Base-by-base conservation (phyloP, 2,113 vertebrate genomes). In the Penelope pileata region DNA sequence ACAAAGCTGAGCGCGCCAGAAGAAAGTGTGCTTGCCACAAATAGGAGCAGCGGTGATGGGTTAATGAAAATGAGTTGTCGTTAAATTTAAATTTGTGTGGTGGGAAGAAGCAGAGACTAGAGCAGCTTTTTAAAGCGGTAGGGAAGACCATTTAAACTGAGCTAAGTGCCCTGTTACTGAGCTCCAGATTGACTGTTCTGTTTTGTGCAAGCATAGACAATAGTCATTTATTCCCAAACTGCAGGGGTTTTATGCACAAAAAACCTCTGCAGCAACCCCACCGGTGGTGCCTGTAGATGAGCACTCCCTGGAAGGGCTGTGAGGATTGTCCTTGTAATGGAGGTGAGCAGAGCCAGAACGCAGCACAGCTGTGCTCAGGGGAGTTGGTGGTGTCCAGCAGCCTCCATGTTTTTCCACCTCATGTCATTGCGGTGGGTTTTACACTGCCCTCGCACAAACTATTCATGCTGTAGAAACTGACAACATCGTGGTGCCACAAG, bases 321-420 rank as follows among this genome's bases (percentile, higher is more conserved):
- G 1, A 5, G 66, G 48, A 22, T 32, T 6, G 1, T 29, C 56
- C 48, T 42, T 81, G 42, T 40, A 45, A 36, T 54, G 59, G 66
- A 83, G 74, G 69, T 0, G 7, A 84, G 54, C 18, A 48, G 38
- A 26, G 50, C 45, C 1, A 8, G 18, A 88, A 10, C 5, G 3
- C 74, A 64, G 68, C 7, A 7, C 38, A 40, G 73, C 60, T 5
- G 0, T n/a, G 32, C 42, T 53, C 1, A 0, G 42, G 80, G 50
- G 60, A 74, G 83, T 45, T 58, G 47, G 30, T 32, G 32, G 48
- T 82, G 67, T 73, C 93, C 86, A 68, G 1, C 8, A 83, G 69
- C 51, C 8, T 73, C 4, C 3, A 3, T 34, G 17, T 5, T 48
- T 75, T 88, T 51, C 30, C 12, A 72, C 30, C 22, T 80, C 0